Evolutionary conservation across 1,140 invertebrate species (phyloP).

Genomic region (Octopus sinensis): DNA sequence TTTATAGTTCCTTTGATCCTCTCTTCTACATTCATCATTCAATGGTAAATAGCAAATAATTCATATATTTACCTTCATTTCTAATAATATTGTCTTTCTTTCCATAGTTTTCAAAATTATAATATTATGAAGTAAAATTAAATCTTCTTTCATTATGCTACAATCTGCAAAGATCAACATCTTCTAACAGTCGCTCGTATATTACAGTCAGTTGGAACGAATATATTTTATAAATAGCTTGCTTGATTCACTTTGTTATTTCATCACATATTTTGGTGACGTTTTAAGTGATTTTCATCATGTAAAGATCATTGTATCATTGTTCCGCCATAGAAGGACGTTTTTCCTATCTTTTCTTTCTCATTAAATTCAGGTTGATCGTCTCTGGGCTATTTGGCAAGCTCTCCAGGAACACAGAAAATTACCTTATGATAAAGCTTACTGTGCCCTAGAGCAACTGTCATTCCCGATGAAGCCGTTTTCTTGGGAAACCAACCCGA

Average conservation of each 20-base stretch:
- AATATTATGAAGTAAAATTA: too few relatives aligned
- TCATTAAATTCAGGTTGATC: conserved; percentile 24
- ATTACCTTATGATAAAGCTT: conserved; percentile 24
- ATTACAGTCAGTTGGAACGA: conserved; percentile 14
- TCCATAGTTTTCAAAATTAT: too few relatives aligned
- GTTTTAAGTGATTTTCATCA: too few relatives aligned
- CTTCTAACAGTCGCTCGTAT: conserved; percentile 23
- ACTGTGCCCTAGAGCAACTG: conserved; percentile 27
- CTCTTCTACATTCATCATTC: conserved; percentile 17
- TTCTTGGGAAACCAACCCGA: conserved; percentile 18
- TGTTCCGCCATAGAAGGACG: too few relatives aligned
- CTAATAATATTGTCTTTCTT: conserved; percentile 17
- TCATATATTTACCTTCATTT: conserved; percentile 22
- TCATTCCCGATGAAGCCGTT: conserved; percentile 25
- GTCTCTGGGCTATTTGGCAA: conserved; percentile 27
- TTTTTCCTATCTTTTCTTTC: conserved; percentile 19
- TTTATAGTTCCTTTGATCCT: conserved; percentile 13
- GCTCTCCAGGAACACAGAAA: conserved; percentile 25
- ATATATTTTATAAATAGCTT: conserved; percentile 19
- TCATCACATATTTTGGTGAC: too few relatives aligned
- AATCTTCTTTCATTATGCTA: too few relatives aligned
- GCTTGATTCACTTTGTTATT: too few relatives aligned
- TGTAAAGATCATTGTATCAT: too few relatives aligned
- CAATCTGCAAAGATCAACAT: conserved; percentile 24
- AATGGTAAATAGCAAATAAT: conserved; percentile 26